These are phyloP conservation scores for Tipula helvola DNA, from an alignment of 2,888 invertebrate species.

Conservation along the genomic window DNA sequence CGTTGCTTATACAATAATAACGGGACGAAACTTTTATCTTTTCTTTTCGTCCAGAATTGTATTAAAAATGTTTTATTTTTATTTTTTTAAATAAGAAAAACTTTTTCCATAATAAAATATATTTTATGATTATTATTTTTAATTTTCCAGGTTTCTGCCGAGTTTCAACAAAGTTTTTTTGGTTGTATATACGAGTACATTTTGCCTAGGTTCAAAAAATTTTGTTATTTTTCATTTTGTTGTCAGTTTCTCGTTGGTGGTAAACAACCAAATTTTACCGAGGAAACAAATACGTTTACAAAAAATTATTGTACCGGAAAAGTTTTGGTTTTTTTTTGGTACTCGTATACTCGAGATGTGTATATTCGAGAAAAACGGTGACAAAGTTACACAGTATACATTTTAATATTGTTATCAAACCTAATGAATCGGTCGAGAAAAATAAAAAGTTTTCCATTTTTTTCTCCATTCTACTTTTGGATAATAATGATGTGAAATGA, in stretches of 20 bases:
- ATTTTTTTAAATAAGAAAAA: not conserved
- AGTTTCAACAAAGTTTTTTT: not conserved
- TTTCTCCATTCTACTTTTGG: not conserved
- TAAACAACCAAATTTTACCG: not conserved
- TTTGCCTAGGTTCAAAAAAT: not conserved
- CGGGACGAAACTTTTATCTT: not conserved
- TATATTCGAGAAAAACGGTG: not conserved
- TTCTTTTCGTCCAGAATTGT: not conserved
- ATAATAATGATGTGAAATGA: conserved; percentile 4
- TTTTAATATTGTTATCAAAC: not conserved
- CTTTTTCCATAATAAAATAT: not conserved
- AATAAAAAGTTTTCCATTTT: not conserved
- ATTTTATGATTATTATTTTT: not conserved
- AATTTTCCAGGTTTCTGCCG: not conserved
- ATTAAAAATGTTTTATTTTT: not conserved
- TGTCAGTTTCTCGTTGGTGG: not conserved
- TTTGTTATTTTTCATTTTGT: not conserved
- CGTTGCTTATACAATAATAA: not conserved
- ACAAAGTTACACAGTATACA: not conserved
- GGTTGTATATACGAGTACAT: not conserved
- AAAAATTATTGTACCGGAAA: not conserved
- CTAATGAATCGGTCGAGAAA: not conserved
- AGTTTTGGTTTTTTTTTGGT: not conserved
- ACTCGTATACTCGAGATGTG: not conserved
- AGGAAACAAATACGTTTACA: not conserved